Conservation (phyloP, 2,888 invertebrate species). For the Caenorhabditis sp. region DNA sequence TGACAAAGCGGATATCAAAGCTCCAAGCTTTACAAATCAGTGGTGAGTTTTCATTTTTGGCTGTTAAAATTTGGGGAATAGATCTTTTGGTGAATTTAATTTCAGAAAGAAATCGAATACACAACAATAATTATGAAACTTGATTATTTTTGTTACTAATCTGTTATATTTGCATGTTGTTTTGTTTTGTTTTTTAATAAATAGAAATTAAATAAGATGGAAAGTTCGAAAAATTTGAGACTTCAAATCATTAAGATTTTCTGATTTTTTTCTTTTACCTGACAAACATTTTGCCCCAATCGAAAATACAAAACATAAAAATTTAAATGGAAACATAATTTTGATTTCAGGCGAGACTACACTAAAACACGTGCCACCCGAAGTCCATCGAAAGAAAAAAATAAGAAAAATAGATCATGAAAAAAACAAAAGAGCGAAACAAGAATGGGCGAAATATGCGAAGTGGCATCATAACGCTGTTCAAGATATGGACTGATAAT, state of each 20-base stretch:
- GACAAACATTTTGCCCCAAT: no score
- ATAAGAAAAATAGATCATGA: conserved; percentile 18
- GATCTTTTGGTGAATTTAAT: background rate
- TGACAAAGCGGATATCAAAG: conserved; percentile 45
- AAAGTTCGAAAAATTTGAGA: no score
- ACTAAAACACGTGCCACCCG: conserved; percentile 25
- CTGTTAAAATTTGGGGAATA: background rate
- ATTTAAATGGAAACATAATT: background rate
- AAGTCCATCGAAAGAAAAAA: conserved; percentile 15
- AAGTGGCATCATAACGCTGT: conserved; percentile 11
- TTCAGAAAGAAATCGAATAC: background rate
- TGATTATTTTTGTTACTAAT: background rate
- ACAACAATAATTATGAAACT: background rate
- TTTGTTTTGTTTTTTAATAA: background rate
- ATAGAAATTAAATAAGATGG: no score
- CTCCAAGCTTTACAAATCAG: conserved; percentile 51
- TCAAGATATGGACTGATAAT: background rate
- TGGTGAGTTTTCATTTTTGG: conserved; percentile 22
- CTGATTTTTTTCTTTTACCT: no score
- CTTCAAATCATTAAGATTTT: no score
- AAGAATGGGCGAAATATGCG: conserved; percentile 25
- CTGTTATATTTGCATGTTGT: background rate
- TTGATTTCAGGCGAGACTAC: conserved; percentile 26
- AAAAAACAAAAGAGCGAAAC: conserved; percentile 12
- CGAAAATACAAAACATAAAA: no score